A percentile compares a stretch with the other conserved stretches of the same genome.
These are phyloP conservation scores for Lycaena phlaeas DNA, from an alignment of 2,888 invertebrate species.

Conservation along the genomic window DNA sequence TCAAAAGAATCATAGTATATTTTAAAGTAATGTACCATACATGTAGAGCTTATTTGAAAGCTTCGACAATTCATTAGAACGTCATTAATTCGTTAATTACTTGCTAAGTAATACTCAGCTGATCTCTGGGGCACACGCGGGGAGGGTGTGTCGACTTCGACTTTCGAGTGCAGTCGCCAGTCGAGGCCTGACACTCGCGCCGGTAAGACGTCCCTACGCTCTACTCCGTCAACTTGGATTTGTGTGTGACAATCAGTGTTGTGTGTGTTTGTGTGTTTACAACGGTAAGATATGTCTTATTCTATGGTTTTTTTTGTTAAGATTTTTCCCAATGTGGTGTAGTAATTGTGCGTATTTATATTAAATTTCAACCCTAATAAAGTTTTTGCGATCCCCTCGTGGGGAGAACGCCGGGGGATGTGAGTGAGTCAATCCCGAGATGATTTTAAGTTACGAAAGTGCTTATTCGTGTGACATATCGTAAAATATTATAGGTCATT, in stretches of 20 bases:
- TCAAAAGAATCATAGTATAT: too few relatives aligned
- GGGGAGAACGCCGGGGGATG: background rate
- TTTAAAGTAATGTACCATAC: too few relatives aligned
- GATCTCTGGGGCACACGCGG: constrained; percentile 31
- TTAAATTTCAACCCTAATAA: constrained; percentile 39
- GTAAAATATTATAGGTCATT: too few relatives aligned
- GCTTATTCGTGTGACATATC: background rate
- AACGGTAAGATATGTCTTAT: background rate
- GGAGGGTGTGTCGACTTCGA: constrained; percentile 24
- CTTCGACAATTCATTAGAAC: background rate
- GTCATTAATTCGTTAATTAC: constrained; percentile 9
- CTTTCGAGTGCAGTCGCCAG: constrained; percentile 39
- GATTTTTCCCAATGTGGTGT: background rate
- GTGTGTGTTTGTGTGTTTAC: constrained; percentile 12
- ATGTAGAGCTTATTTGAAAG: background rate
- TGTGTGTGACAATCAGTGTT: constrained; percentile 20
- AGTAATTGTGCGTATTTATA: background rate
- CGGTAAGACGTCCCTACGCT: constrained; percentile 28
- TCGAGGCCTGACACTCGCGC: constrained; percentile 44
- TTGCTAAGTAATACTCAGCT: constrained; percentile 29
- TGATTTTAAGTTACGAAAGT: background rate
- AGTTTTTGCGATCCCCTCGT: constrained; percentile 47
- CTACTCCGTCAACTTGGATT: constrained; percentile 5
- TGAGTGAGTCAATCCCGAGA: too few relatives aligned
- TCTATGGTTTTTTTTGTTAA: background rate